Conservation (phyloP, 1,140 invertebrate genomes). For the Zaprionus vittiger region DNA sequence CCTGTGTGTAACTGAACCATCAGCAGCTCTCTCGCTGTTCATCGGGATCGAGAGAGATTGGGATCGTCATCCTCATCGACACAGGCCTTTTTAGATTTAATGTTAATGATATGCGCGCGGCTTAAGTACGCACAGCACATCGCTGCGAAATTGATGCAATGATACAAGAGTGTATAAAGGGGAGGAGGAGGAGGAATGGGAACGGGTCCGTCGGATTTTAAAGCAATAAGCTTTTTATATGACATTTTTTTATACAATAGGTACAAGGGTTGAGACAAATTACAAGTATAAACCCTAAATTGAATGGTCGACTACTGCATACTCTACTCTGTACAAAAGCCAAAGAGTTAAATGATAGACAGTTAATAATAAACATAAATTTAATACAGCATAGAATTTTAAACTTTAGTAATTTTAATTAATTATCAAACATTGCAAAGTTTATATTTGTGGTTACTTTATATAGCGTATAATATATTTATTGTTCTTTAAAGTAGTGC, state of each 20-base stretch:
- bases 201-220: slow-evolving; percentile 23
- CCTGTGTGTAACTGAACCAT: slow-evolving; percentile 6
- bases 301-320: background rate
- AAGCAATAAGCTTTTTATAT: slow-evolving; percentile 48
- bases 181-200: background rate
- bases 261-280: slow-evolving; percentile 24
- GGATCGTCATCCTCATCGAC: slow-evolving; percentile 35
- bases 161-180: background rate
- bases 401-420: no score
- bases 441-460: no score
- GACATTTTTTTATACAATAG: slow-evolving; percentile 3
- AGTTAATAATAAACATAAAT: no score
- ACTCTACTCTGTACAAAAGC: slow-evolving; percentile 2
- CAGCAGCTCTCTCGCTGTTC: slow-evolving; percentile 5
- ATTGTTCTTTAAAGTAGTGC: no score
- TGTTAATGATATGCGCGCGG: slow-evolving; percentile 58
- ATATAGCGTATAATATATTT: no score
- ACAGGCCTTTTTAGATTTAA: slow-evolving; percentile 53
- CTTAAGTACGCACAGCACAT: slow-evolving; percentile 42
- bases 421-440: no score
- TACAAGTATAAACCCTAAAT: background rate
- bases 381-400: no score
- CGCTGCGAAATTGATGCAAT: slow-evolving; percentile 28
- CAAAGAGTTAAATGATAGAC: background rate
- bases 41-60: slow-evolving; percentile 18